These are phyloP conservation scores for Mylabris sibirica DNA, from an alignment of 2,888 invertebrate species.

Conservation along the genomic window DNA sequence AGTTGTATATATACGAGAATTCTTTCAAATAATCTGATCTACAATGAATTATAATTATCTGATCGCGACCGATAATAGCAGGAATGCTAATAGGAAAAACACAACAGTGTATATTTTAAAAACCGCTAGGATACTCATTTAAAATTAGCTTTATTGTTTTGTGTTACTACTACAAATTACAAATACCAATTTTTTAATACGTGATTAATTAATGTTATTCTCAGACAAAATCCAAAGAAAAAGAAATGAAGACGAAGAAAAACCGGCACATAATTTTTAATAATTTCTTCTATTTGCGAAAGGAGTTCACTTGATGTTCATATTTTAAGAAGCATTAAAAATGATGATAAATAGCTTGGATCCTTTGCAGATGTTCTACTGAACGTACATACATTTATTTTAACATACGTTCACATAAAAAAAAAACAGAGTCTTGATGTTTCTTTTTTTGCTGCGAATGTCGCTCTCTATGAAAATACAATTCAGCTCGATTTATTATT, in stretches of 20 bases:
- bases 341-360: neutral
- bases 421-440: neutral
- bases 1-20: too few relatives aligned
- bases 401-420: neutral
- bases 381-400: neutral
- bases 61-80: neutral
- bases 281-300: neutral
- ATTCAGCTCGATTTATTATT: neutral
- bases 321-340: neutral
- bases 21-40: neutral
- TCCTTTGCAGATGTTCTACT: neutral
- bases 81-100: conserved; percentile 11
- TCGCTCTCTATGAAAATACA: too few relatives aligned
- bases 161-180: too few relatives aligned
- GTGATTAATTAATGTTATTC: neutral
- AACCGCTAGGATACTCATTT: conserved; percentile 2
- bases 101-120: neutral
- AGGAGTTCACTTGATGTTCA: neutral
- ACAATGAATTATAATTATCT: neutral
- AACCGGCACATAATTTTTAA: neutral
- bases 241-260: neutral
- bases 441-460: too few relatives aligned
- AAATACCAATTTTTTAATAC: conserved; percentile 9
- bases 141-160: conserved; percentile 11
- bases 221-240: too few relatives aligned